These are phyloP conservation scores for Pseudococcus jackbeardsleyi DNA, from an alignment of 2,888 invertebrate genomes.

Conservation along the genomic window DNA sequence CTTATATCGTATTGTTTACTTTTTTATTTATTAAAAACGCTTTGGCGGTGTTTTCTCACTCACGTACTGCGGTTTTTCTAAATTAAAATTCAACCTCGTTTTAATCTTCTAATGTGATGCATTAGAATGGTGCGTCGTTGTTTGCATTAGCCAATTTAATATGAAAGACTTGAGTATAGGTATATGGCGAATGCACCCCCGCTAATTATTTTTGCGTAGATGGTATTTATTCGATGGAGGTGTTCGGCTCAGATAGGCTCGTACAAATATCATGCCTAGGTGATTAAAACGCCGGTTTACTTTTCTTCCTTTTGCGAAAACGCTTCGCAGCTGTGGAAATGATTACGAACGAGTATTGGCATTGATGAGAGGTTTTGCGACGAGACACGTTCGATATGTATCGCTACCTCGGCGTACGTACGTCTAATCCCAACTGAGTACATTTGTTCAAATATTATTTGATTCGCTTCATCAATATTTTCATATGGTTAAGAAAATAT, in stretches of 20 bases:
- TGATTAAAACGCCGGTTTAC: conserved; percentile 25
- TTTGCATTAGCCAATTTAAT: conserved; percentile 28
- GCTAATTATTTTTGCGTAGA: neutral
- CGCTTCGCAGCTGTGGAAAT: neutral
- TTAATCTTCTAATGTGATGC: conserved; percentile 50
- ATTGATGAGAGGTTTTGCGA: neutral
- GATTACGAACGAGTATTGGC: neutral
- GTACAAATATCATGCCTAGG: neutral
- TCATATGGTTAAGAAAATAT: conserved; percentile 26
- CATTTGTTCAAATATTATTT: conserved; percentile 37
- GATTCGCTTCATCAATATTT: conserved; percentile 41
- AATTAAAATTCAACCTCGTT: conserved; percentile 46
- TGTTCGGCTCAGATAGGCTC: neutral
- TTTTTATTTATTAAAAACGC: conserved; percentile 42
- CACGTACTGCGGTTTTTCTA: conserved; percentile 31
- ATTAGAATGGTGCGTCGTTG: neutral
- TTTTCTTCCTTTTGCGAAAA: neutral
- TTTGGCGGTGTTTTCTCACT: conserved; percentile 9
- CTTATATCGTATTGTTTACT: conserved; percentile 37
- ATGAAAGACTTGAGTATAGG: neutral
- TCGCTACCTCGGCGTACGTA: neutral
- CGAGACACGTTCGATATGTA: conserved; percentile 3
- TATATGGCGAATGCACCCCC: neutral
- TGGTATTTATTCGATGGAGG: conserved; percentile 23
- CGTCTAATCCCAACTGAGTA: conserved; percentile 18